phyloP scores from a whole-genome alignment of 2,113 vertebrate genomes.

The Raja brachyura region DNA sequence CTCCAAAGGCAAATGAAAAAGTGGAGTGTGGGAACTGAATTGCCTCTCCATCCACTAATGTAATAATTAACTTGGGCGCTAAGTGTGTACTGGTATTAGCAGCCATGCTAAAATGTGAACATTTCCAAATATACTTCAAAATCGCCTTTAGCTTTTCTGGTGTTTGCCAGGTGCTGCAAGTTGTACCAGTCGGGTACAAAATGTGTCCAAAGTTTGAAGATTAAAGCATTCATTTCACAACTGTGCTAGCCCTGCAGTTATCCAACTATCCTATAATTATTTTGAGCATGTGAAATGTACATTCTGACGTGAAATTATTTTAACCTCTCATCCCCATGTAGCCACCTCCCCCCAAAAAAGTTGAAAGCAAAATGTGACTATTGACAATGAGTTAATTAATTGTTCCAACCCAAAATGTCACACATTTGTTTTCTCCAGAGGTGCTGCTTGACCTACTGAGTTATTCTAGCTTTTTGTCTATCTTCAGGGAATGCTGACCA shows the following conservation, averaged over 20 bases:
- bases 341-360: background rate
- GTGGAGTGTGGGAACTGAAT: conserved; percentile 8
- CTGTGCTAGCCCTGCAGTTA: background rate
- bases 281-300: background rate
- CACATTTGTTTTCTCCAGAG: too few species aligned
- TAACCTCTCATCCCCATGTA: background rate
- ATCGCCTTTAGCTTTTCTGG: conserved; percentile 42
- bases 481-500: background rate
- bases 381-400: background rate
- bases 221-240: background rate
- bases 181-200: conserved; percentile 44
- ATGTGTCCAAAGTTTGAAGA: background rate
- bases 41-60: background rate
- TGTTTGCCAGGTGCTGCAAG: conserved; percentile 55
- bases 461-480: too few species aligned
- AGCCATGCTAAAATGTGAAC: background rate
- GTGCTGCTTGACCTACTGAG: too few species aligned
- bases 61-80: background rate
- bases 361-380: background rate
- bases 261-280: background rate
- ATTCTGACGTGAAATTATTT: background rate
- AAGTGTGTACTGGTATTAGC: background rate
- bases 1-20: background rate
- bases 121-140: conserved; percentile 43
- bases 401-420: too few species aligned